A percentile compares a stretch with the other conserved stretches of the same genome.
These are phyloP conservation scores for Napeogenes sylphis DNA, from an alignment of 2,888 invertebrate species.

Conservation along the genomic window DNA sequence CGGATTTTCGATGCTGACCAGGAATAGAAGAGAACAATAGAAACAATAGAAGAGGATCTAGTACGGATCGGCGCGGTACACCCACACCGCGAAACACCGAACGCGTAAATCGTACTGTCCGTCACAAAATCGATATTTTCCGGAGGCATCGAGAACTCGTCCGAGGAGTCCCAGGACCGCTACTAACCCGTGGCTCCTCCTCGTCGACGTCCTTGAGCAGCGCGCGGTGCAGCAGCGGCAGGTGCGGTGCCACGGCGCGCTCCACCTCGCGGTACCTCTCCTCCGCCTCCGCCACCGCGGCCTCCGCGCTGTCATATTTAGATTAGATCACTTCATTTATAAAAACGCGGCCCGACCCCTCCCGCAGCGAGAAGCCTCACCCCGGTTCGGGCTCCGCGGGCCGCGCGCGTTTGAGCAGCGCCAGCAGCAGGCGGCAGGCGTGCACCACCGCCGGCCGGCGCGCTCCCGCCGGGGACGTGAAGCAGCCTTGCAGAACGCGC, in stretches of 20 bases:
- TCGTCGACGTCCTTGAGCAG: slow-evolving; percentile 45
- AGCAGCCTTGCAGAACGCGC: slow-evolving; percentile 83
- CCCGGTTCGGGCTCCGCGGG: slow-evolving; percentile 43
- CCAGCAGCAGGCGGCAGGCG: slow-evolving; percentile 86
- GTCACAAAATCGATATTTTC: too few relatives aligned
- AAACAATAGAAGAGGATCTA: too few relatives aligned
- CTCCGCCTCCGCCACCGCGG: slow-evolving; percentile 59
- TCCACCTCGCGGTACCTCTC: slow-evolving; percentile 46
- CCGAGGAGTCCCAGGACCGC: too few relatives aligned
- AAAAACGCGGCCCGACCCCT: too few relatives aligned
- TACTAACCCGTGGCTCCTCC: slow-evolving; percentile 7
- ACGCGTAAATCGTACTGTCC: too few relatives aligned
- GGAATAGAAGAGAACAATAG: too few relatives aligned
- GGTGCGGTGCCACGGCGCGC: slow-evolving; percentile 64
- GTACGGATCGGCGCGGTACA: too few relatives aligned
- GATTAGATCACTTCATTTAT: slow-evolving; percentile 51
- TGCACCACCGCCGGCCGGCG: slow-evolving; percentile 85
- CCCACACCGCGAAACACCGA: too few relatives aligned
- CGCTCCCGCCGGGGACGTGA: slow-evolving; percentile 75
- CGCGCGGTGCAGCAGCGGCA: slow-evolving; percentile 69
- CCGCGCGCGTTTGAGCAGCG: slow-evolving; percentile 77
- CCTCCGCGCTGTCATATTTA: slow-evolving; percentile 76
- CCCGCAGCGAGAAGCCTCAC: slow-evolving; percentile 43
- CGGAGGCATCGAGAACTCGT: too few relatives aligned
- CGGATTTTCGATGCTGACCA: too few relatives aligned